A percentile compares a stretch with the other conserved stretches of the same genome.
Evolutionary conservation across 2,888 invertebrate genomes (phyloP).

Genomic region (Pandemis heparana): DNA sequence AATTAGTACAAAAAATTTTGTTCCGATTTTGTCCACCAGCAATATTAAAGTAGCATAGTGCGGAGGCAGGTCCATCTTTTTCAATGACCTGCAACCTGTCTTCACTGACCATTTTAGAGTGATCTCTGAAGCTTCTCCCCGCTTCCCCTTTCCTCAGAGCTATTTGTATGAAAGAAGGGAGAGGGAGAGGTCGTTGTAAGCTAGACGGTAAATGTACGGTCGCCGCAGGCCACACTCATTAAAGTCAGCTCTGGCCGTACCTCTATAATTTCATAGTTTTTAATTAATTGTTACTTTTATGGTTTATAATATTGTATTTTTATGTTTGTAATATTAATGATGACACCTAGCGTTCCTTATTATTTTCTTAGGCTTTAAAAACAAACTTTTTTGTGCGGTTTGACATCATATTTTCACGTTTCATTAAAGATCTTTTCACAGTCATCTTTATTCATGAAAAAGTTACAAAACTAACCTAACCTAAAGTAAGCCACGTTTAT

Average conservation of each 20-base stretch:
- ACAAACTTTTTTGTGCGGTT: too few species aligned
- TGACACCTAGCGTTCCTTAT: too few species aligned
- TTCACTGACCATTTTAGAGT: not conserved
- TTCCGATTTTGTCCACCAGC: not conserved
- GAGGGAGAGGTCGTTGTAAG: not conserved
- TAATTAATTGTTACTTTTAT: constrained; percentile 8
- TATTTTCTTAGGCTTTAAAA: too few species aligned
- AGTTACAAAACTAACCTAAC: too few species aligned
- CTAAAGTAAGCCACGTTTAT: too few species aligned
- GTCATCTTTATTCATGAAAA: too few species aligned
- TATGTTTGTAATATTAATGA: too few species aligned
- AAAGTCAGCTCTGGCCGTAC: not conserved
- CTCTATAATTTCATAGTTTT: constrained; percentile 1
- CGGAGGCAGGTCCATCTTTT: not conserved
- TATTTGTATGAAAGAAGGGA: not conserved
- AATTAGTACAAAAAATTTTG: not conserved
- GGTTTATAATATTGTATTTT: not conserved
- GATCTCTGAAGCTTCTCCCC: not conserved
- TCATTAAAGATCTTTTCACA: too few species aligned
- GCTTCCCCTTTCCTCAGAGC: not conserved
- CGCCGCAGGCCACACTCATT: not conserved
- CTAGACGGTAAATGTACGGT: not conserved
- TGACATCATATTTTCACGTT: too few species aligned
- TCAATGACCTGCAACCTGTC: constrained; percentile 1
- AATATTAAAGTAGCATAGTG: not conserved